Percentiles rank a stretch among this genome's conserved stretches.
These are phyloP conservation scores for Grapholita molesta DNA, from an alignment of 1,140 invertebrate genomes.

Conservation along the genomic window DNA sequence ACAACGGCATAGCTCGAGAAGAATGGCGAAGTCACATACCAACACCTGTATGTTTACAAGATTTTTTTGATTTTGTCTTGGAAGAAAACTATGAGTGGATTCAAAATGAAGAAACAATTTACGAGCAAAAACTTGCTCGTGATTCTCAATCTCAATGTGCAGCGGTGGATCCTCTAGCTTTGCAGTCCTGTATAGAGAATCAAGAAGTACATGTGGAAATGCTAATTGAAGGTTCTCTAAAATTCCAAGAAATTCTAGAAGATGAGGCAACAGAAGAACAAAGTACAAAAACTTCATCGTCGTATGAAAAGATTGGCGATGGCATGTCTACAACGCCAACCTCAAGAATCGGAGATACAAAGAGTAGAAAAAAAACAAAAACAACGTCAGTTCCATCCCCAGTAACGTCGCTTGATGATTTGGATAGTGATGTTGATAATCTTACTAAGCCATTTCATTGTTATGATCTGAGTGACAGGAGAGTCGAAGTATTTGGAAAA, in stretches of 20 bases:
- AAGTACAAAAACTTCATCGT: slow-evolving; percentile 34
- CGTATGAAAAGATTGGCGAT: not conserved
- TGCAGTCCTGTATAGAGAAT: slow-evolving; percentile 47
- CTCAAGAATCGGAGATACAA: slow-evolving; percentile 36
- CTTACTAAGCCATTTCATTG: slow-evolving; percentile 52
- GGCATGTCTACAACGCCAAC: slow-evolving; percentile 24
- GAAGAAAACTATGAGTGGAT: slow-evolving; percentile 76
- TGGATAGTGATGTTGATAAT: slow-evolving; percentile 5
- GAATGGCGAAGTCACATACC: slow-evolving; percentile 66
- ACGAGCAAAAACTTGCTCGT: slow-evolving; percentile 42
- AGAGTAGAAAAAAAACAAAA: slow-evolving; percentile 49
- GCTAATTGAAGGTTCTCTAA: slow-evolving; percentile 66
- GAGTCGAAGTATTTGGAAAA: slow-evolving; percentile 73
- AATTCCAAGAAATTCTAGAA: slow-evolving; percentile 49
- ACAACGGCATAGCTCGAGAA: slow-evolving; percentile 47
- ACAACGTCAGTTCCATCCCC: slow-evolving; percentile 32
- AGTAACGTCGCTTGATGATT: slow-evolving; percentile 25
- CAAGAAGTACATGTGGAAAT: slow-evolving; percentile 49
- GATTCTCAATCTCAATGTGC: slow-evolving; percentile 41
- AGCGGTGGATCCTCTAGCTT: slow-evolving; percentile 31
- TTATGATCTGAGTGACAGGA: slow-evolving; percentile 71
- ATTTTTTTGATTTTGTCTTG: slow-evolving; percentile 78
- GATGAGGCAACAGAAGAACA: slow-evolving; percentile 34
- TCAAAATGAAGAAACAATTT: slow-evolving; percentile 62
- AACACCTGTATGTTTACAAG: slow-evolving; percentile 76